Conservation (phyloP, 2,113 vertebrate species). For the Stigmatopora argus region DNA sequence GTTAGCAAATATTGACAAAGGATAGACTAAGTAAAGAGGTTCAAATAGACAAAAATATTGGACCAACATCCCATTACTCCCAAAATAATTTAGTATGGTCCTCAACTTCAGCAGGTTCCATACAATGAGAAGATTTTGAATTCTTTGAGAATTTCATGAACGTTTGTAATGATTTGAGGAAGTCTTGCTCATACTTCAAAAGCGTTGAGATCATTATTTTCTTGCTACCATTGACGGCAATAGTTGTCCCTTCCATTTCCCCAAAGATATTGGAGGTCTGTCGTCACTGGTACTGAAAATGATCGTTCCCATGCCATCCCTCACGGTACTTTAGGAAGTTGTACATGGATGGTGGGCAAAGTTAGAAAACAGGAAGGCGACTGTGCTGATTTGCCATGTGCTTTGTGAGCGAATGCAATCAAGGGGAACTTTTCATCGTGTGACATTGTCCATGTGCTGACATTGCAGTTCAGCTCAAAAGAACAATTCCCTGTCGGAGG, state of each 20-base stretch:
- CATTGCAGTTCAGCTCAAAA: slow-evolving; percentile 44
- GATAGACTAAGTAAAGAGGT: slow-evolving; percentile 67
- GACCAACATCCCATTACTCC: background rate
- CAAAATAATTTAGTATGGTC: background rate
- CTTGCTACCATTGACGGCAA: too few relatives aligned
- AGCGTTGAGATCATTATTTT: background rate
- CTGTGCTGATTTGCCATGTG: slow-evolving; percentile 18
- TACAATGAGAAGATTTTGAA: background rate
- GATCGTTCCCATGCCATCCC: too few relatives aligned
- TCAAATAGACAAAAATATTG: slow-evolving; percentile 46
- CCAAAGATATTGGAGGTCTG: too few relatives aligned
- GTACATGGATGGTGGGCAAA: too few relatives aligned
- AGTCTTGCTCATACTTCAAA: background rate
- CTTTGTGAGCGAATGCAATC: slow-evolving; percentile 24
- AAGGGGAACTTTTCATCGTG: slow-evolving; percentile 46
- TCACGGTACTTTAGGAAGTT: too few relatives aligned
- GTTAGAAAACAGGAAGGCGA: background rate
- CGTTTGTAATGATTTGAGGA: background rate
- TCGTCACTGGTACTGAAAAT: too few relatives aligned
- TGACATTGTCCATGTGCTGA: slow-evolving; percentile 48
- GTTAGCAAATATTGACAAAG: slow-evolving; percentile 64
- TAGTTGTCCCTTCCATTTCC: too few relatives aligned
- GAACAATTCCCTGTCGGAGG: slow-evolving; percentile 40
- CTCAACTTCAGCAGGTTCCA: background rate
- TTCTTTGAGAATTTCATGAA: background rate